A percentile compares a stretch with the other conserved stretches of the same genome.
phyloP scores from a whole-genome alignment of 2,797 vertebrate species.

The Alcedo atthis region DNA sequence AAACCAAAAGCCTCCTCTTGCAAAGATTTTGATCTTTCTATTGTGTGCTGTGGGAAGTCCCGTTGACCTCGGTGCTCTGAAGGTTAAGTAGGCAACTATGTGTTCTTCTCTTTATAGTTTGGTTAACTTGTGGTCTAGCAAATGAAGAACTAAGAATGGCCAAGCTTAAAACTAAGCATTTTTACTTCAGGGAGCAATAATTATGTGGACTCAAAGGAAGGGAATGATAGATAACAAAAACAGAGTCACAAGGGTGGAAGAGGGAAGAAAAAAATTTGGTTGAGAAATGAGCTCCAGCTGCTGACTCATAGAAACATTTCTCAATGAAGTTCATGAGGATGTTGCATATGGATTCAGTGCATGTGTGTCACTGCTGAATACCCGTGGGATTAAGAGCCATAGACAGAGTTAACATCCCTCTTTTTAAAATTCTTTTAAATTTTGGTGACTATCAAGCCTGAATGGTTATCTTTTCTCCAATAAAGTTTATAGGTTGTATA shows the following conservation, averaged over 20 bases:
- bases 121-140: background rate
- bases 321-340: background rate
- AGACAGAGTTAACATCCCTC: background rate
- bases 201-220: background rate
- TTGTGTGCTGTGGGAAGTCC: background rate
- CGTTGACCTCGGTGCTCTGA: background rate
- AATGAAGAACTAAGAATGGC: background rate
- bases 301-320: background rate
- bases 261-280: background rate
- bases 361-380: background rate
- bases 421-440: background rate
- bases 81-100: background rate
- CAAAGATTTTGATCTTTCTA: background rate
- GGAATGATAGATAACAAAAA: background rate
- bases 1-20: background rate
- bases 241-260: background rate
- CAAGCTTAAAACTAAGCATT: background rate
- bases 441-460: background rate
- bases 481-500: background rate
- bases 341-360: background rate
- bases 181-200: background rate
- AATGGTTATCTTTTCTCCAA: background rate
- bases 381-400: background rate
- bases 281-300: conserved; percentile 17
- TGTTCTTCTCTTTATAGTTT: background rate